phyloP scores from a whole-genome alignment of 2,888 invertebrate genomes.

The Branchipolynoe longqiensis region DNA sequence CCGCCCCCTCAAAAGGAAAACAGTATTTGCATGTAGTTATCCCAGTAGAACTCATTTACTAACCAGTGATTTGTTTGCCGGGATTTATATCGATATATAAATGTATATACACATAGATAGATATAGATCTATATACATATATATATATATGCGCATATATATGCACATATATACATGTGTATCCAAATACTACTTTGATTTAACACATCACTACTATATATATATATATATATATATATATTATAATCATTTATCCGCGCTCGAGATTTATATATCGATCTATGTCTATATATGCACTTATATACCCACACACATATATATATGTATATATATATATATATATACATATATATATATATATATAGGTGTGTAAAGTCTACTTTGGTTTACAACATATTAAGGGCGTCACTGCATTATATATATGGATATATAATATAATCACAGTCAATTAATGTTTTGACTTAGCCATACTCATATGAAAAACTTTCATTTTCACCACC shows the following conservation, averaged over 20 bases:
- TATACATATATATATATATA: constrained; percentile 12
- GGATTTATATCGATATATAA: background rate
- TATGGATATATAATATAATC: background rate
- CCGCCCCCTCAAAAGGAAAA: too few relatives aligned
- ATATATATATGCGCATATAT: background rate
- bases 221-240: constrained; percentile 35
- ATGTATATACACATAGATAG: background rate
- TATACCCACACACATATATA: constrained; percentile 18
- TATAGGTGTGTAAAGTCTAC: background rate
- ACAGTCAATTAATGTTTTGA: too few relatives aligned
- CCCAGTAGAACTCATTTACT: too few relatives aligned
- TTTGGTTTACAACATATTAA: too few relatives aligned
- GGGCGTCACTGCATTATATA: background rate
- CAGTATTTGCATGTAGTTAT: too few relatives aligned
- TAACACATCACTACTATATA: too few relatives aligned
- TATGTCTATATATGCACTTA: background rate
- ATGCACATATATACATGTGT: background rate
- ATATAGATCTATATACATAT: background rate
- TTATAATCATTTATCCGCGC: too few relatives aligned
- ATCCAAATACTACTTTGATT: too few relatives aligned
- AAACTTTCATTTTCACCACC: too few relatives aligned
- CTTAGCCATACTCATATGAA: too few relatives aligned
- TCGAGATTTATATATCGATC: background rate
- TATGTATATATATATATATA: constrained; percentile 31
- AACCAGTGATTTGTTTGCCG: too few relatives aligned